Conservation (phyloP, 53 echinoderm and acorn worm genomes). For the Holothuria leucospilota region DNA sequence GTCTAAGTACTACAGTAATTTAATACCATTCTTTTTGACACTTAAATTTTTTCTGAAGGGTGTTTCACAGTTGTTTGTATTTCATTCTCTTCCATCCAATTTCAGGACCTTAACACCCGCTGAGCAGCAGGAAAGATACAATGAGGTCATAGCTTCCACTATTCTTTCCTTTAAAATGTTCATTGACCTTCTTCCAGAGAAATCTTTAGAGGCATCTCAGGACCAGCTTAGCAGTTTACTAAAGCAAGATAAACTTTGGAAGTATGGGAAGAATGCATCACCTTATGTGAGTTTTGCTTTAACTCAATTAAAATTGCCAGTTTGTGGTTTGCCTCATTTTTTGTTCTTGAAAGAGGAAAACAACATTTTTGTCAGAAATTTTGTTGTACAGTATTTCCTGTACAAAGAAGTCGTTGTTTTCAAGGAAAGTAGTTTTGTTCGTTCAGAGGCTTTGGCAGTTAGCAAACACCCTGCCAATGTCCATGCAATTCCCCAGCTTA, state of each 20-base stretch:
- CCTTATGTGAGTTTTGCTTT: slow-evolving; percentile 19
- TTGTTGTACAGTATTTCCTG: too few relatives aligned
- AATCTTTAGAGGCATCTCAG: slow-evolving; percentile 12
- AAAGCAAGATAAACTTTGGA: slow-evolving; percentile 84
- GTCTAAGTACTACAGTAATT: too few relatives aligned
- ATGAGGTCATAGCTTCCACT: slow-evolving; percentile 75
- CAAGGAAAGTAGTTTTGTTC: too few relatives aligned
- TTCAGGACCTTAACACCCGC: slow-evolving; percentile 80
- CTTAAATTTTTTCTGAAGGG: not conserved
- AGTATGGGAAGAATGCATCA: slow-evolving; percentile 77
- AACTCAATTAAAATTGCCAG: not conserved
- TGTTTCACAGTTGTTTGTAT: too few relatives aligned
- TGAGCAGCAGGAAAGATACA: slow-evolving; percentile 82
- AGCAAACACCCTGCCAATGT: too few relatives aligned
- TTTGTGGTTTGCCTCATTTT: not conserved
- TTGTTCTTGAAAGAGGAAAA: too few relatives aligned
- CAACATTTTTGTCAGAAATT: too few relatives aligned
- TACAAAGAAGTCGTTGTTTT: too few relatives aligned
- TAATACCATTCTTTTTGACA: not conserved
- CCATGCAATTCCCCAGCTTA: too few relatives aligned
- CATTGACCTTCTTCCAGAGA: slow-evolving; percentile 68
- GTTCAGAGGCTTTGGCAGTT: too few relatives aligned
- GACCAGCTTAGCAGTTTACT: slow-evolving; percentile 64
- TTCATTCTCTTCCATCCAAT: too few relatives aligned
- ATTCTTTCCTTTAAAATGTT: slow-evolving; percentile 75